Conservation (phyloP, 2,888 invertebrate species). For the Coecobrya sp. region DNA sequence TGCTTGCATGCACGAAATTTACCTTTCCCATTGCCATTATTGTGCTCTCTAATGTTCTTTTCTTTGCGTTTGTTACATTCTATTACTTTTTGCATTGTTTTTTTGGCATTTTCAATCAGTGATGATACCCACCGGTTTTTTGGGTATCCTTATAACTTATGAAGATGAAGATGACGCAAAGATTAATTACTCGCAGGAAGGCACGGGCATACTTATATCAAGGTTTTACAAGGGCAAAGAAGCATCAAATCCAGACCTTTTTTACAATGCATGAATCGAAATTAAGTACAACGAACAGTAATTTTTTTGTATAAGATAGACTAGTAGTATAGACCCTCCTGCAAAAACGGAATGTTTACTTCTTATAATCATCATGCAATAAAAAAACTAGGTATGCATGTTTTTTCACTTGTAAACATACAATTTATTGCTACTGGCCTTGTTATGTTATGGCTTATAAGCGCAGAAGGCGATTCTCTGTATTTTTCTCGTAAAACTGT, state of each 20-base stretch:
- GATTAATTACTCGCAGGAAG: background rate
- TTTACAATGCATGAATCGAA: background rate
- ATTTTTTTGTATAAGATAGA: background rate
- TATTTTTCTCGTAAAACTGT: background rate
- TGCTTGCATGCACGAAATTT: conserved; percentile 36
- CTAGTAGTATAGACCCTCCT: background rate
- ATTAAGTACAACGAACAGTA: background rate
- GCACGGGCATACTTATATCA: background rate
- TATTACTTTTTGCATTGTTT: background rate
- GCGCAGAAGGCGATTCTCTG: background rate
- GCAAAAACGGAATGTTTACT: conserved; percentile 8
- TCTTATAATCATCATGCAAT: background rate
- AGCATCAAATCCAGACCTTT: background rate
- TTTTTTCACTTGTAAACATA: background rate
- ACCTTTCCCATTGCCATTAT: conserved; percentile 15
- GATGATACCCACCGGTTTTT: conserved; percentile 11
- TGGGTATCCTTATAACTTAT: background rate
- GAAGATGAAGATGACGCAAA: background rate
- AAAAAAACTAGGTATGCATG: background rate
- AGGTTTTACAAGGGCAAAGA: background rate
- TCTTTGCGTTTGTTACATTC: background rate
- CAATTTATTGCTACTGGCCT: background rate
- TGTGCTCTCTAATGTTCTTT: background rate
- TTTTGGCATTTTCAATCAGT: background rate
- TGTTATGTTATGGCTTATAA: background rate